Conservation (phyloP, 1,140 invertebrate genomes). For the Drosophila bipectinata region DNA sequence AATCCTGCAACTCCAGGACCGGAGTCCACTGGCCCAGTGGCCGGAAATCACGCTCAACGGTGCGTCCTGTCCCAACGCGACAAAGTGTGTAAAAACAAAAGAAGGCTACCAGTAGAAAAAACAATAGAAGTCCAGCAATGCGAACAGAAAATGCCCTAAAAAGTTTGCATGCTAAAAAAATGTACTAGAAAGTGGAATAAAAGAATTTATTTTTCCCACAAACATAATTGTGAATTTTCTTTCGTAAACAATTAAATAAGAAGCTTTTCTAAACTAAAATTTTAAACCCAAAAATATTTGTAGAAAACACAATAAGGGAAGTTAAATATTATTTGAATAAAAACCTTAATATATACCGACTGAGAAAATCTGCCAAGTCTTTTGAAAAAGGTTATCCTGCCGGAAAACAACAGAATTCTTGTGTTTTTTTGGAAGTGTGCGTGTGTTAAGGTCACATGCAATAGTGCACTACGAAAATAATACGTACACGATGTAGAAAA, state of each 20-base stretch:
- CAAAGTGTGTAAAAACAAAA: slow-evolving; percentile 60
- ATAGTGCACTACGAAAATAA: slow-evolving; percentile 24
- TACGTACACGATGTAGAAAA: slow-evolving; percentile 30
- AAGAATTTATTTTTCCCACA: not conserved
- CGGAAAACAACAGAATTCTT: slow-evolving; percentile 41
- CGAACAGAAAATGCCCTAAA: slow-evolving; percentile 5
- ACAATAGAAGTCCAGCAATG: not conserved
- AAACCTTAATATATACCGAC: not conserved
- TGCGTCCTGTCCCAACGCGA: slow-evolving; percentile 44
- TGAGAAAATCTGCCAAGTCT: not conserved
- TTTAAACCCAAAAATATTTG: not conserved
- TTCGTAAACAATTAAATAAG: not conserved
- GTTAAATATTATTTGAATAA: not conserved
- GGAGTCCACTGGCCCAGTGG: slow-evolving; percentile 48
- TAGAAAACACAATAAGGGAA: too few relatives aligned
- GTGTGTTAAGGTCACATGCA: slow-evolving; percentile 30
- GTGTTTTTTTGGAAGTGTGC: slow-evolving; percentile 7
- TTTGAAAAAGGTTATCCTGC: slow-evolving; percentile 37
- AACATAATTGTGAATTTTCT: not conserved
- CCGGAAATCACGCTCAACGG: slow-evolving; percentile 72
- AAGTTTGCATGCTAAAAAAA: not conserved
- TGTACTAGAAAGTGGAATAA: not conserved
- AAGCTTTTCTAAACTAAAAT: not conserved
- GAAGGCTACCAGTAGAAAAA: slow-evolving; percentile 18
- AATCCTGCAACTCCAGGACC: slow-evolving; percentile 12